phyloP scores from a whole-genome alignment of 1,140 invertebrate genomes.

The Bilobella aurantiaca region DNA sequence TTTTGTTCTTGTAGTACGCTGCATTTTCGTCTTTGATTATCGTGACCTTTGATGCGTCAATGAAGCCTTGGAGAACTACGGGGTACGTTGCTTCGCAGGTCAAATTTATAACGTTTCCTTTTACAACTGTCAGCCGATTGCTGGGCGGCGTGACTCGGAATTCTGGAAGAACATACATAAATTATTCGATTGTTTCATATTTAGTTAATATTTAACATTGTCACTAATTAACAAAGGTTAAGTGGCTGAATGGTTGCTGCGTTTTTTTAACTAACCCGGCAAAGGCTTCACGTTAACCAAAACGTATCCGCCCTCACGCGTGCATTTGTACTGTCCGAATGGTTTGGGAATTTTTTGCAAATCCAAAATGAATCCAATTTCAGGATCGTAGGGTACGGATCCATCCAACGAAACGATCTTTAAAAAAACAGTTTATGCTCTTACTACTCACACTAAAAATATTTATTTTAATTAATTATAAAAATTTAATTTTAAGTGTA shows the following conservation, averaged over 20 bases:
- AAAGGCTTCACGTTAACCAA: not conserved
- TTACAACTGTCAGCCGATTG: not conserved
- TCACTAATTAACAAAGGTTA: not conserved
- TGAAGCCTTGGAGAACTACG: not conserved
- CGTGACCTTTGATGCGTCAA: not conserved
- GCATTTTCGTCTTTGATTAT: not conserved
- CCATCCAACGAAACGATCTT: not conserved
- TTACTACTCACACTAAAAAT: not conserved
- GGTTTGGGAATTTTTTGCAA: constrained; percentile 1
- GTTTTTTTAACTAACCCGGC: not conserved
- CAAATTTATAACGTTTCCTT: not conserved
- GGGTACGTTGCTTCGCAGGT: not conserved
- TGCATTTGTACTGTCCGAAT: not conserved
- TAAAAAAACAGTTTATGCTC: not conserved
- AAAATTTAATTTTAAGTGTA: too few species aligned
- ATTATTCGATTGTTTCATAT: not conserved
- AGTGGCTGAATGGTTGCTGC: not conserved
- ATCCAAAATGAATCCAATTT: not conserved
- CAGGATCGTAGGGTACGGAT: not conserved
- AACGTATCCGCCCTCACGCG: not conserved
- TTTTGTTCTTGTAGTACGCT: not conserved
- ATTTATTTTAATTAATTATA: not conserved
- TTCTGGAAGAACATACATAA: not conserved
- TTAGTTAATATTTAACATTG: too few species aligned
- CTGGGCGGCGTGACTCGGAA: not conserved